These are phyloP conservation scores for Rhabdornis inornatus DNA, from an alignment of 2,113 vertebrate species.

Conservation along the genomic window DNA sequence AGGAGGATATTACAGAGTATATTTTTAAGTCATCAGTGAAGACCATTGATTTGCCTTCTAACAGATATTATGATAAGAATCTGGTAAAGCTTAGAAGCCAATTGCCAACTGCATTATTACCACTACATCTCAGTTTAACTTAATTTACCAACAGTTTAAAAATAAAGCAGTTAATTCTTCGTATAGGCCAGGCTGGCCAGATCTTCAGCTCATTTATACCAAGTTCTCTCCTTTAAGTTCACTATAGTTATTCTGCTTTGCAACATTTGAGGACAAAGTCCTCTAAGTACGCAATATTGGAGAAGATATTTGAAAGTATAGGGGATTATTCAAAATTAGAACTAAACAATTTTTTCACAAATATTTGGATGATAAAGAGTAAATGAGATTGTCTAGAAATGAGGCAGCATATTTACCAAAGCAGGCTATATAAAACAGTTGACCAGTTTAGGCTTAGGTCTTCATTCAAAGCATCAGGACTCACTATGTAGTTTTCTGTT, in stretches of 20 bases:
- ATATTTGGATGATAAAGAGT: not conserved
- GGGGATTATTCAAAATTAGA: not conserved
- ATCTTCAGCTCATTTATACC: not conserved
- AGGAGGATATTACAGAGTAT: not conserved
- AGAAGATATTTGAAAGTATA: not conserved
- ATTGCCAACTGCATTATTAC: not conserved
- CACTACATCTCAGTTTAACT: conserved; percentile 9
- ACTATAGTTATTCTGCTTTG: not conserved
- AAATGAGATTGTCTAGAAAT: not conserved
- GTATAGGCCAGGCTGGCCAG: not conserved
- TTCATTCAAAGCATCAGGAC: not conserved
- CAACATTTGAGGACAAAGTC: not conserved
- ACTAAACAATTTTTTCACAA: not conserved
- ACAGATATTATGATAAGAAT: not conserved
- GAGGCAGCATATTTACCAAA: not conserved
- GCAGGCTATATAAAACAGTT: not conserved
- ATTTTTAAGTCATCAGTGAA: not conserved
- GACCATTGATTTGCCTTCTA: conserved; percentile 6
- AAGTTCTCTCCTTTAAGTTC: not conserved
- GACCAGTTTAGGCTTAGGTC: not conserved
- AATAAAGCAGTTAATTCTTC: conserved; percentile 14
- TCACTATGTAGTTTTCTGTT: conserved; percentile 23
- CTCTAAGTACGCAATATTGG: not conserved
- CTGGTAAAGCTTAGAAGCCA: conserved; percentile 20
- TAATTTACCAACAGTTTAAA: conserved; percentile 27